These are phyloP conservation scores for Diplodus puntazzo DNA, from an alignment of 2,797 vertebrate species.

Conservation along the genomic window DNA sequence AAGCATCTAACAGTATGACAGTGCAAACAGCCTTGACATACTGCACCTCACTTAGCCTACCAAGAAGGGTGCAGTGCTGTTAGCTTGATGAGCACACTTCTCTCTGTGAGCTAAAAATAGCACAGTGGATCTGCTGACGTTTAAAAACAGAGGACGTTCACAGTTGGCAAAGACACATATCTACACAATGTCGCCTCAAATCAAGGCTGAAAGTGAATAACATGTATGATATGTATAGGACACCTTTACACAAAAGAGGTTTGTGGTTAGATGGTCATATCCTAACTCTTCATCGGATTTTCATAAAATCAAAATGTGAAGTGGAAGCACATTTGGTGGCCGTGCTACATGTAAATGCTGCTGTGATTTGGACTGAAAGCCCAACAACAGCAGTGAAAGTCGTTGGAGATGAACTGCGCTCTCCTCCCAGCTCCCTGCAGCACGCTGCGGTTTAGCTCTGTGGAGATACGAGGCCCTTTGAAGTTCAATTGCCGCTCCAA, in stretches of 20 bases:
- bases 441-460: conserved; percentile 3
- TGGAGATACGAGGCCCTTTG: conserved; percentile 74
- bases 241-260: neutral
- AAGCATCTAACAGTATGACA: neutral
- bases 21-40: neutral
- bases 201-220: neutral
- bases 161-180: neutral
- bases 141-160: neutral
- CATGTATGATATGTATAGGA: neutral
- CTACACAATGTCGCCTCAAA: neutral
- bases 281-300: neutral
- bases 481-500: conserved; percentile 75
- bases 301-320: neutral
- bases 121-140: neutral
- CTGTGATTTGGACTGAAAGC: conserved; percentile 4
- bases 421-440: conserved; percentile 28
- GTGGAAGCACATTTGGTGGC: too few relatives aligned
- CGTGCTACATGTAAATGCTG: neutral
- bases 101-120: conserved; percentile 18
- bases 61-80: neutral
- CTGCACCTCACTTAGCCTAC: neutral
- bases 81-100: neutral
- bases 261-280: neutral
- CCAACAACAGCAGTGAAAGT: conserved; percentile 19
- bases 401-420: conserved; percentile 32